Evolutionary conservation across 2,113 vertebrate species (phyloP).

Genomic region (Leptobrachium leishanense): DNA sequence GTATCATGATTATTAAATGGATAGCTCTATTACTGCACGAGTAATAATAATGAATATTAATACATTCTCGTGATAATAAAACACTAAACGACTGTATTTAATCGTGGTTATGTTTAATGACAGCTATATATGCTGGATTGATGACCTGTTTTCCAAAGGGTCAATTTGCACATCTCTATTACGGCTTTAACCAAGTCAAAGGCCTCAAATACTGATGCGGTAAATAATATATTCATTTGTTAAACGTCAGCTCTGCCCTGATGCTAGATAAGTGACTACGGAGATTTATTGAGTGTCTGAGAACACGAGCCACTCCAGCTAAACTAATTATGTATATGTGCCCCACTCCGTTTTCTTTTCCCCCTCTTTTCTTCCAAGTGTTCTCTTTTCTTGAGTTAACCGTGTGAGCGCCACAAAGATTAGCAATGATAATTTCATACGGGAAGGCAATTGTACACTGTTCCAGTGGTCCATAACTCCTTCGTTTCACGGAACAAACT

Average conservation of each 20-base stretch:
- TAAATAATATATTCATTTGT: neutral
- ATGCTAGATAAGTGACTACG: neutral
- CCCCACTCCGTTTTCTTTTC: neutral
- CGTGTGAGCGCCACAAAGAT: neutral
- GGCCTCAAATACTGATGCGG: neutral
- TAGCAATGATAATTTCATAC: neutral
- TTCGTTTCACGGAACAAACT: no score
- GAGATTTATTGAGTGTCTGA: neutral
- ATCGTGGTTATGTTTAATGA: no score
- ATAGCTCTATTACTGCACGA: no score
- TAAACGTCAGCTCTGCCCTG: neutral
- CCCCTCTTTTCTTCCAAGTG: no score
- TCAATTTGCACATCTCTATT: neutral
- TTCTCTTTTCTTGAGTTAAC: neutral
- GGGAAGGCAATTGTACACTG: no score
- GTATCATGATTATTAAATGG: no score
- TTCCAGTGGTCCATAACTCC: no score
- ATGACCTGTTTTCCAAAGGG: neutral
- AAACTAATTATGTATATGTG: neutral
- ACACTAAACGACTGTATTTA: no score
- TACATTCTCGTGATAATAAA: no score
- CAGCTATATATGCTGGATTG: no score
- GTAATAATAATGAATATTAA: no score
- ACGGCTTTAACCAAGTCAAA: neutral
- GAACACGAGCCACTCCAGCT: neutral